Evolutionary conservation across 2,113 vertebrate species (phyloP).

Genomic region (Festucalex cinctus): DNA sequence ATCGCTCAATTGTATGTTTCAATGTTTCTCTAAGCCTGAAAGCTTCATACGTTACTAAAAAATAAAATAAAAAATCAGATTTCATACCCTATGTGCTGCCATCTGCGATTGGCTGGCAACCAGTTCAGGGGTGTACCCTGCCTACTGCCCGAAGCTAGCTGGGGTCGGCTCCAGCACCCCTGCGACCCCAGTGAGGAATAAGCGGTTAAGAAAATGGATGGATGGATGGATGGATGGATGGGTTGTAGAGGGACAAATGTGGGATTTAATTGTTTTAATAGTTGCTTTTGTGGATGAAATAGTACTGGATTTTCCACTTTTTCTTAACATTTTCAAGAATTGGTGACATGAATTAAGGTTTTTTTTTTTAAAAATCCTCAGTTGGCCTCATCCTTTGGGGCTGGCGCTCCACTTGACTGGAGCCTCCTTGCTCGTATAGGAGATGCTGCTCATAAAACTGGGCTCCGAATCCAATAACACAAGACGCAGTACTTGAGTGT

Average conservation of each 20-base stretch:
- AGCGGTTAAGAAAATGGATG: too few species aligned
- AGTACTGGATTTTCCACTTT: neutral
- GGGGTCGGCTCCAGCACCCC: too few species aligned
- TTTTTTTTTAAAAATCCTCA: conserved; percentile 32
- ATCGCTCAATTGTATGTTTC: too few species aligned
- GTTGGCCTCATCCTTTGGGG: conserved; percentile 54
- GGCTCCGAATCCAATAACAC: conserved; percentile 70
- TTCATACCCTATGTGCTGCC: too few species aligned
- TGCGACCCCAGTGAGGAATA: too few species aligned
- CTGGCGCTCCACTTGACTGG: conserved; percentile 48
- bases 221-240: too few species aligned
- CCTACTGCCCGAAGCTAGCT: too few species aligned
- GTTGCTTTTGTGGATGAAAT: neutral
- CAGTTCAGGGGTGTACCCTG: too few species aligned
- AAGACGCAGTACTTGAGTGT: conserved; percentile 66
- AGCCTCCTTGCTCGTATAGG: conserved; percentile 49
- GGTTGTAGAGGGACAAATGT: conserved; percentile 22
- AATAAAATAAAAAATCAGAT: too few species aligned
- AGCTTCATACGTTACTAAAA: too few species aligned
- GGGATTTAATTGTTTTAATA: conserved; percentile 17
- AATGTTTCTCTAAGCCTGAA: too few species aligned
- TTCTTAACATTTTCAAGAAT: conserved; percentile 29
- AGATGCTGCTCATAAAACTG: conserved; percentile 46
- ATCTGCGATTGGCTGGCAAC: too few species aligned
- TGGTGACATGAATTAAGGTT: neutral